Evolutionary conservation across 2,888 invertebrate species (phyloP), one percentile per base, ranked within the genome.

Genomic region (Notocelia uddmanniana): DNA sequence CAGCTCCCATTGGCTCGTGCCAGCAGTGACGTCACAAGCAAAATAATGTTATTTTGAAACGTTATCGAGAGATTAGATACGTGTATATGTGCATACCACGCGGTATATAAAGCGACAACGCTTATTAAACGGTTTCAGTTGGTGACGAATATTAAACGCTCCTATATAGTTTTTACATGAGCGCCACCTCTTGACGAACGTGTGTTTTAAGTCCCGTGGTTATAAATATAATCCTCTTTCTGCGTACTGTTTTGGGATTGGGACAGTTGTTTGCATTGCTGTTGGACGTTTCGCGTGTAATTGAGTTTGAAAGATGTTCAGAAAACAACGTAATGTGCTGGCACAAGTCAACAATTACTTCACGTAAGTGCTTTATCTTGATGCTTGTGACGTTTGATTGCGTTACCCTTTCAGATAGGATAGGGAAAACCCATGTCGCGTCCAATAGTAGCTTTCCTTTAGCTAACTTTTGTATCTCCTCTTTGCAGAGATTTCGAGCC

Each of bases 401-500:
- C 8, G 15, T 50, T 54, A 41, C 54, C 19, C n/a, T 19, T 63
- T 50, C 21, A 63, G 34, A 52, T 64, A 21, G n/a, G n/a, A 52
- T n/a, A 11, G n/a, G 64, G n/a, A 52, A 63, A 21, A 50, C 64
- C 21, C 11, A 13, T 50, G 63, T 19, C 11, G 19, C 50, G 31
- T 62, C 45, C 23, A 5, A 45, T 5, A 23, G 23, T 23, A 9
- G 5, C 58, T 34, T 58, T 18, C 18, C 13, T 15, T 13, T 58
- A 6, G 11, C 5, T 34, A 19, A 11, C 18, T 41, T 21, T 59
- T 11, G 45, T 45, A n/a, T n/a, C n/a, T 66, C 45, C 63, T 83
- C 74, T 83, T 79, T 77, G 50, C 89, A 94, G 94, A 79, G 94
- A 93, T 62, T 94, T 91, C 76, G 93, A 94, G 75, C 89, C 91